Base-by-base conservation (phyloP, 2,888 invertebrate species). In the Phoenoteleia sp. region DNA sequence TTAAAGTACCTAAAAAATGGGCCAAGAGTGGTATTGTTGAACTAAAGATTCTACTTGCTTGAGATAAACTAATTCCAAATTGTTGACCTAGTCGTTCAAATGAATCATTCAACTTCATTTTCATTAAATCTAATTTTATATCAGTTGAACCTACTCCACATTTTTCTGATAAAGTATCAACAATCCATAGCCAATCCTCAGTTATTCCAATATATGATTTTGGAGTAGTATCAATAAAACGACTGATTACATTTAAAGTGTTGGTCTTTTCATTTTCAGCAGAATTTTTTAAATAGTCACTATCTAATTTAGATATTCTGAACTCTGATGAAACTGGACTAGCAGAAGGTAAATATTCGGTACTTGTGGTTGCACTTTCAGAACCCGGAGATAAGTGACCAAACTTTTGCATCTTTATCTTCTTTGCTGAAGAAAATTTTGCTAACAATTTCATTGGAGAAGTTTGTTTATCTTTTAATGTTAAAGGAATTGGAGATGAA, bases 91-190 rank as follows among this genome's bases (percentile, higher is more conserved):
- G 39, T 45, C 62, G n/a, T 76, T 47, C 19, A 69, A 81, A 86
- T 11, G 74, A 62, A 42, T 86, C 80, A 56, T 83, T 29, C 3
- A 80, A 13, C 42, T 56, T 60, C 3, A 81, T 82, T 72, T 84
- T 80, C 76, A 83, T 82, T 15, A 85, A 39, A 19, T 47, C 72
- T 56, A 76, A 58, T 67, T 52, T 60, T 3, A 85, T 72, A 42
- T 71, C 0, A 23, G 54, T 42, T 21, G 19, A 2, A 23, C 9
- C 23, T 27, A 81, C 60, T n/a, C 58, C 29, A 25, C 72, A 60
- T 13, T 49, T 9, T 47, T 45, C 15, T 2, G 54, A 13, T 52
- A 74, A 60, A 23, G 36, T 3, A 19, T 69, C 64, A n/a, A 77
- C 45, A 25, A 81, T 66, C 69, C 56, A 77, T 3, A 67, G 45